Base-by-base conservation (phyloP, 2,113 vertebrate genomes). In the Rhabdornis inornatus region DNA sequence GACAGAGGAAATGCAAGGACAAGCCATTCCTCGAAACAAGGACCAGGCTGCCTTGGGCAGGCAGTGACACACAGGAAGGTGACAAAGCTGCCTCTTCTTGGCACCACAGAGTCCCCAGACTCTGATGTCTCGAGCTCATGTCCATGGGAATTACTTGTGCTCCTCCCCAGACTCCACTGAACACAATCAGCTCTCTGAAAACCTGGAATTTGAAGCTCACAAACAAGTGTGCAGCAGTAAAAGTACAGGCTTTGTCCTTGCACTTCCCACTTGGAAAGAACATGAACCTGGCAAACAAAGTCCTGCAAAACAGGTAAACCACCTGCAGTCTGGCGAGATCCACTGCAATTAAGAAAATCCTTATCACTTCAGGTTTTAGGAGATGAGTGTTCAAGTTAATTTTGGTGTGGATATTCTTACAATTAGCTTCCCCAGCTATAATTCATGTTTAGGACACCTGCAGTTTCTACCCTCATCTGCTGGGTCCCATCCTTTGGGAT, bases 61-160 rank as follows among this genome's bases (percentile, higher is more conserved):
- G 63, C 19, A 56, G 60, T 23, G 72, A 49, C 57, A 82, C 47
- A 44, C 40, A 53, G 72, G 3, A 45, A 23, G 50, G 65, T 76
- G 85, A 61, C 66, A 76, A 61, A 83, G 61, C 53, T 0, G 0
- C 61, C 61, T 87, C 60, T 31, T 64, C 49, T 17, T 57, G 45
- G 55, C 55, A 42, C 86, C 66, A 30, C 22, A 55, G 40, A 15
- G 7, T 61, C 60, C 70, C 61, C 83, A 64, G 0, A 42, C 15
- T 18, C 37, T 24, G 72, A 42, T 40, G 40, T 71, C 27, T 53
- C 6, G 5, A 35, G 40, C 44, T 33, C 47, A n/a, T 0, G 0
- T 21, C 65, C 57, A 14, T 5, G 37, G 69, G 37, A 65, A 49
- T 33, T 30, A 7, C 27, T 6, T 30, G 65, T 72, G 65, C 89